Evolutionary conservation across 2,113 vertebrate genomes (phyloP).

Genomic region (Pimephales promelas): DNA sequence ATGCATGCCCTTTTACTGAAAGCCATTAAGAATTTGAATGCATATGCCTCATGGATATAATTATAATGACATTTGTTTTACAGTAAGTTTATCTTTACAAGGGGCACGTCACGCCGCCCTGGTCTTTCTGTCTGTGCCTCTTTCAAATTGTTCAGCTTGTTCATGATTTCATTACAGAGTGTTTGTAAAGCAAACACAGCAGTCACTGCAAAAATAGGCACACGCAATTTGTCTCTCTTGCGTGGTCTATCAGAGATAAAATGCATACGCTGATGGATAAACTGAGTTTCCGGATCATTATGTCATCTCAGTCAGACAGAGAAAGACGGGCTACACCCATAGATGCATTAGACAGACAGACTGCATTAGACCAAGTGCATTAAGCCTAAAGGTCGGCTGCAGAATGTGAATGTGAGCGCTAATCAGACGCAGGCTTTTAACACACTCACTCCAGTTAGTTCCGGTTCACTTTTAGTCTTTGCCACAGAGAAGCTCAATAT

Average conservation of each 20-base stretch:
- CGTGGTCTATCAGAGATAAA: constrained; percentile 6
- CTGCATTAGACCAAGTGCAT: constrained; percentile 40
- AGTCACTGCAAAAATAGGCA: not conserved
- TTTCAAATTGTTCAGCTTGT: not conserved
- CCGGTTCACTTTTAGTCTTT: constrained; percentile 43
- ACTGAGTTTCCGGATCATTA: constrained; percentile 41
- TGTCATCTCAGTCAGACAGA: constrained; percentile 22
- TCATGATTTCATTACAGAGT: not conserved
- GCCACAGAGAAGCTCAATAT: constrained; percentile 41
- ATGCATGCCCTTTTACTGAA: too few species aligned
- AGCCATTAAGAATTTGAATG: not conserved
- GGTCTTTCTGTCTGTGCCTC: not conserved
- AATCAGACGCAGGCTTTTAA: constrained; percentile 52
- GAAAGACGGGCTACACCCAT: constrained; percentile 26
- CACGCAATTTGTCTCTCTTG: not conserved
- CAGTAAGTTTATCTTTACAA: not conserved
- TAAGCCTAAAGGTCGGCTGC: constrained; percentile 28
- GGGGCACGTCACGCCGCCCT: not conserved
- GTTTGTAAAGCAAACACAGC: constrained; percentile 17
- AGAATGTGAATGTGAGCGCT: constrained; percentile 10
- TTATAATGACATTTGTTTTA: not conserved
- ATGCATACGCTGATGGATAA: constrained; percentile 21
- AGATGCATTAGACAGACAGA: constrained; percentile 37
- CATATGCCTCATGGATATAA: not conserved
- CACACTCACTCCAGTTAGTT: constrained; percentile 44